Evolutionary conservation across 1,140 invertebrate species (phyloP), one percentile per base, ranked within the genome.

Genomic region (Bombus breviceps): DNA sequence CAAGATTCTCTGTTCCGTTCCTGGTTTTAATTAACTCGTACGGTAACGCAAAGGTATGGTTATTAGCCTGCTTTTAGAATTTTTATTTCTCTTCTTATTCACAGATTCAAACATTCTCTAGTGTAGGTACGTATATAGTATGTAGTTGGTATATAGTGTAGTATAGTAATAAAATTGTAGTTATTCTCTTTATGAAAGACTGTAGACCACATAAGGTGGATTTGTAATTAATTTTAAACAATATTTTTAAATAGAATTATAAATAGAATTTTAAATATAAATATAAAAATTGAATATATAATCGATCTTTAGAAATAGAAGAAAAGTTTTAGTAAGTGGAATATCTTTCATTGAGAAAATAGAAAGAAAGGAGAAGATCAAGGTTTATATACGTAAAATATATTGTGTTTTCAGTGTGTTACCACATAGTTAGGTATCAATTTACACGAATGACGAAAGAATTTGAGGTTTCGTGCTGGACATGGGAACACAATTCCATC

Each of bases 391-490:
- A 1, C 66, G 12, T 62, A 34, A 0, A 41, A 18, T 25, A 5
- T 9, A 18, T 41, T n/a, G 75, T 18, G 32, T 3, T 43, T 13
- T 34, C n/a, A 22, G 34, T 37, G 32, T 22, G 9, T 72, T 41
- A 15, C 32, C 41, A 66, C 28, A 66, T n/a, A 37, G 13, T 57
- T 71, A 12, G 5, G 28, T 57, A 68, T 78, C 37, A 39, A 53
- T 72, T 10, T 53, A 25, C 43, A 10, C 28, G 22, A 39, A 22
- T 41, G 47, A 66, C 28, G n/a, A 64, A 75, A 86, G 47, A 64
- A 83, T 86, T 83, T 79, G 43, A 75, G 81, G 41, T 47, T 86
- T 69, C 66, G 6, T 53, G 62, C 9, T 71, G 66, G 18, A 32
- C 53, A 32, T n/a, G 74, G 72, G 53, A 72, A 82, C 39, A 12